Evolutionary conservation across 2,797 vertebrate species (phyloP).

Genomic region (Onychomys leucogaster): DNA sequence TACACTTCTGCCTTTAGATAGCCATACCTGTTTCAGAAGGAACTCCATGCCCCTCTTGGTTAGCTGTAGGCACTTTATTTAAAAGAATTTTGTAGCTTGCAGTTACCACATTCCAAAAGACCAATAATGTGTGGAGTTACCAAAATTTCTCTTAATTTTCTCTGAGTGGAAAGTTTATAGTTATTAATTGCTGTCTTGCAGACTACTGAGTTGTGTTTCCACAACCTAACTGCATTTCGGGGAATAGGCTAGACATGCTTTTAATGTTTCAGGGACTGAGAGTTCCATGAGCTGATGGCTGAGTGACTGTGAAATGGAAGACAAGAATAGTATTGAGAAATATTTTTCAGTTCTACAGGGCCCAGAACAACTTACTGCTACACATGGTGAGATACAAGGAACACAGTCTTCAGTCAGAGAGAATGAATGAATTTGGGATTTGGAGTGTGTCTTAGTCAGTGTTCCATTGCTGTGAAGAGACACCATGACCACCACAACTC

Average conservation of each 20-base stretch:
- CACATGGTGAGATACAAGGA: not conserved
- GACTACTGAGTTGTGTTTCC: conserved; percentile 43
- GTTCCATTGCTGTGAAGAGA: not conserved
- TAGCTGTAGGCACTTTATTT: not conserved
- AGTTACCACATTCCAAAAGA: conserved; percentile 70
- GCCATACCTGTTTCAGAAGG: not conserved
- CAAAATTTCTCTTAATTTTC: conserved; percentile 71
- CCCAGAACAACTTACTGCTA: not conserved
- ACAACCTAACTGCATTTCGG: not conserved
- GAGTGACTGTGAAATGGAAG: not conserved
- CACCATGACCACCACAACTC: not conserved
- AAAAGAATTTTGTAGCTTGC: not conserved
- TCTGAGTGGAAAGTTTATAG: conserved; percentile 52
- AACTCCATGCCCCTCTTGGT: not conserved
- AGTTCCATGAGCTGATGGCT: not conserved
- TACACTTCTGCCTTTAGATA: not conserved
- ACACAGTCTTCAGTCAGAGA: not conserved
- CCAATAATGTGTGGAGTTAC: conserved; percentile 66
- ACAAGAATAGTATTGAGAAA: conserved; percentile 32
- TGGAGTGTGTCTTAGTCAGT: not conserved
- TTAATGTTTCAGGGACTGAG: conserved; percentile 12
- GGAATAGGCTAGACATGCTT: not conserved
- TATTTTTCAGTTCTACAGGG: not conserved
- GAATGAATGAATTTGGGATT: not conserved
- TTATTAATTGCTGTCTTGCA: conserved; percentile 67